Evolutionary conservation across 2,113 vertebrate genomes (phyloP), one percentile per base, ranked within the genome.

Genomic region (Callopanchax toddi): DNA sequence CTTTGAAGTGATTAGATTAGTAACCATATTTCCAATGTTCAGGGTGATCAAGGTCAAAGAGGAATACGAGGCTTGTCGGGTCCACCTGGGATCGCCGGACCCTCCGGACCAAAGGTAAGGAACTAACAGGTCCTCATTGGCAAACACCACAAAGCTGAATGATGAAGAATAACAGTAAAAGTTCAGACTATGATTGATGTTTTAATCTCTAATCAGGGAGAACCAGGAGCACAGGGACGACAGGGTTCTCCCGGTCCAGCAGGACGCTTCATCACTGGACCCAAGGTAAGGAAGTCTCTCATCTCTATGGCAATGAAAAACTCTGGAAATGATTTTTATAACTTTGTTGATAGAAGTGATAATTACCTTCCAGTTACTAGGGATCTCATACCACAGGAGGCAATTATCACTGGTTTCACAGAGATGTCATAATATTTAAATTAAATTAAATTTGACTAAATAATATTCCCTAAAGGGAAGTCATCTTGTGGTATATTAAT

Each of bases 21-120:
- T 76, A 82, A 88, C 42, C 65, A 9, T 42, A 1, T 40, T 52
- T 3, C 13, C 10, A 17, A 49, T 20, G 43, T 60, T 25, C 21
- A 95, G 95, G 95, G 95, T 32, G 95, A 96, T 82, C 93, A 95
- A 88, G 95, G 94, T 60, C 94, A 94, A 65, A 93, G 94, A 84
- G 95, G 95, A 73, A 89, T 93, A 54, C 86, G 94, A 80, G 95
- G 95, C 40, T 85, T 97, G 83, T 67, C 87, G 32, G 95, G 95
- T 66, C 92, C 93, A 43, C 70, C 91, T 43, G 95, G 95, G 58
- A 74, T 91, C 17, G 66, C 94, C 67, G 95, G 95, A 71, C 93
- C 94, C 45, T 89, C 89, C 8, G 95, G 94, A 75, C 81, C 94
- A 80, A 96, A 96, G 89, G 95, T 95, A 67, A 78, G 70, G 51